These are phyloP conservation scores for Neotoxoptera formosana DNA, from an alignment of 1,140 invertebrate genomes.

Conservation along the genomic window DNA sequence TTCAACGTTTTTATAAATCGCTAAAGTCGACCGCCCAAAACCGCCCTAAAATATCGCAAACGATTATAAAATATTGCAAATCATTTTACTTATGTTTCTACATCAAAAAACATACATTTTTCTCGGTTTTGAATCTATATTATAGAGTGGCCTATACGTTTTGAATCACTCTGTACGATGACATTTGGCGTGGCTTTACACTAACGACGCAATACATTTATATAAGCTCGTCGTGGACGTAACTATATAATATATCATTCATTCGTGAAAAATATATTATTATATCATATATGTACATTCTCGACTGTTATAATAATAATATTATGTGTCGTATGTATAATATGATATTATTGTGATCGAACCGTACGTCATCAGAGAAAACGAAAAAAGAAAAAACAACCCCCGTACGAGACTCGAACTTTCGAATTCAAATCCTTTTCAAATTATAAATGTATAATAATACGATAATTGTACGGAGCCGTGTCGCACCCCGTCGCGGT, in stretches of 20 bases:
- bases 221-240: not conserved
- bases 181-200: not conserved
- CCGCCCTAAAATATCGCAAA: too few species aligned
- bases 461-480: not conserved
- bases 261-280: not conserved
- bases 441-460: too few species aligned
- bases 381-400: not conserved
- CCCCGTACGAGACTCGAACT: not conserved
- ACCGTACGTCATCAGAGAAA: not conserved
- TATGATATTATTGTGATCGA: not conserved
- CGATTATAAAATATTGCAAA: too few species aligned
- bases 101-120: too few species aligned
- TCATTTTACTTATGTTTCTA: too few species aligned
- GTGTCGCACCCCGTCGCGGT: not conserved
- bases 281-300: too few species aligned
- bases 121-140: too few species aligned
- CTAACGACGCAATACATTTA: not conserved
- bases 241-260: not conserved
- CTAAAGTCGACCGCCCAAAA: too few species aligned
- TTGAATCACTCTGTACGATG: not conserved
- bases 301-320: too few species aligned
- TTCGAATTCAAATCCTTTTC: not conserved
- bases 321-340: too few species aligned
- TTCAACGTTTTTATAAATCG: too few species aligned
- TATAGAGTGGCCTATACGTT: too few species aligned